phyloP scores from a whole-genome alignment of 2,113 vertebrate species.

The Rana temporaria region DNA sequence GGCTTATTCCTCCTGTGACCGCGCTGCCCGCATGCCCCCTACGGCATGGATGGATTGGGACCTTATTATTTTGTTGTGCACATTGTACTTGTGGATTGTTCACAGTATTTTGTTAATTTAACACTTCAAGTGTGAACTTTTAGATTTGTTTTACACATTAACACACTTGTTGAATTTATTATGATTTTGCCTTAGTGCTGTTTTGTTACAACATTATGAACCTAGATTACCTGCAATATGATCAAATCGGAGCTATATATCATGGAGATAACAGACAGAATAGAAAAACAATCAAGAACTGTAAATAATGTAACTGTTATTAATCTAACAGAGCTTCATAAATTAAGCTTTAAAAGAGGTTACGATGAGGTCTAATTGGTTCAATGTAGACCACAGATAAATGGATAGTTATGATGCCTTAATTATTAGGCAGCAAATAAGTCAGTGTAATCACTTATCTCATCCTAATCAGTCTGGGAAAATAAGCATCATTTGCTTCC shows the following conservation, averaged over 20 bases:
- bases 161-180: too few relatives aligned
- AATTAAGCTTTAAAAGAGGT: slow-evolving; percentile 21
- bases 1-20: too few relatives aligned
- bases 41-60: too few relatives aligned
- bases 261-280: slow-evolving; percentile 14
- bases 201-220: too few relatives aligned
- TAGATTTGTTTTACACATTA: too few relatives aligned
- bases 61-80: too few relatives aligned
- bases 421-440: slow-evolving; percentile 38
- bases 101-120: too few relatives aligned
- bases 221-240: slow-evolving; percentile 15
- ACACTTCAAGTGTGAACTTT: too few relatives aligned
- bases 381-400: slow-evolving; percentile 26
- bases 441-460: slow-evolving; percentile 47
- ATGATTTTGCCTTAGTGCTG: too few relatives aligned
- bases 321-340: slow-evolving; percentile 6
- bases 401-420: slow-evolving; percentile 16
- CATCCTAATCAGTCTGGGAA: slow-evolving; percentile 32
- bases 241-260: not conserved
- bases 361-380: slow-evolving; percentile 25
- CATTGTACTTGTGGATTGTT: too few relatives aligned
- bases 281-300: slow-evolving; percentile 14
- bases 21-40: too few relatives aligned
- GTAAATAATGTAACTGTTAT: slow-evolving; percentile 22
- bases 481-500: slow-evolving; percentile 17